Evolutionary conservation across 2,113 vertebrate genomes (phyloP).

Genomic region (Connochaetes taurinus): DNA sequence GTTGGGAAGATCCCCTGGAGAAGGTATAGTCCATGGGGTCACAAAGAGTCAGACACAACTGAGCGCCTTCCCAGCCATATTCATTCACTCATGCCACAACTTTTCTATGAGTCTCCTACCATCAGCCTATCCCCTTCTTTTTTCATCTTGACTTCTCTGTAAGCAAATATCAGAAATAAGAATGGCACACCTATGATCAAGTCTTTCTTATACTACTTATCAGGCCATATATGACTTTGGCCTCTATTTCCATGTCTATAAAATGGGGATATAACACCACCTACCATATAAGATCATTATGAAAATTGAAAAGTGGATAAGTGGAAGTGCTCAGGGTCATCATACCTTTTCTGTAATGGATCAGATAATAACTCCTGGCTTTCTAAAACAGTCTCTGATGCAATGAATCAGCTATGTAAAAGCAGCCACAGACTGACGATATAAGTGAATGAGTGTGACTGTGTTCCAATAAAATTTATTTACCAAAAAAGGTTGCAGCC

Average conservation of each 20-base stretch:
- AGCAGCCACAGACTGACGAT: neutral
- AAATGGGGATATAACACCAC: neutral
- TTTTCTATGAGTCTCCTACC: rapidly evolving
- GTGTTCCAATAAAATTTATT: neutral
- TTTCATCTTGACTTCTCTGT: neutral
- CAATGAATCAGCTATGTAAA: neutral
- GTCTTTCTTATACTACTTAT: neutral
- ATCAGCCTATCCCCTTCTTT: neutral
- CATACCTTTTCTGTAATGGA: neutral
- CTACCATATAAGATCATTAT: neutral
- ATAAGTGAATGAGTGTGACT: neutral
- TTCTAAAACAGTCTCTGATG: neutral
- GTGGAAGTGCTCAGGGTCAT: neutral
- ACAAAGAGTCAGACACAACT: neutral
- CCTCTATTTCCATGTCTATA: neutral
- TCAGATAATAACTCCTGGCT: neutral
- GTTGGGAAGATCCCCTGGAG: neutral
- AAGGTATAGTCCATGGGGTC: neutral
- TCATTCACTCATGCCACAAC: neutral
- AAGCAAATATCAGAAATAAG: neutral
- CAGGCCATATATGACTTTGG: neutral
- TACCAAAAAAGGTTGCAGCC: neutral
- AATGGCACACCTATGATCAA: neutral
- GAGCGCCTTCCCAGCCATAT: neutral
- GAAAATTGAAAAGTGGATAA: neutral